These are phyloP conservation scores for Battus philenor DNA, from an alignment of 1,140 invertebrate genomes.

Conservation along the genomic window DNA sequence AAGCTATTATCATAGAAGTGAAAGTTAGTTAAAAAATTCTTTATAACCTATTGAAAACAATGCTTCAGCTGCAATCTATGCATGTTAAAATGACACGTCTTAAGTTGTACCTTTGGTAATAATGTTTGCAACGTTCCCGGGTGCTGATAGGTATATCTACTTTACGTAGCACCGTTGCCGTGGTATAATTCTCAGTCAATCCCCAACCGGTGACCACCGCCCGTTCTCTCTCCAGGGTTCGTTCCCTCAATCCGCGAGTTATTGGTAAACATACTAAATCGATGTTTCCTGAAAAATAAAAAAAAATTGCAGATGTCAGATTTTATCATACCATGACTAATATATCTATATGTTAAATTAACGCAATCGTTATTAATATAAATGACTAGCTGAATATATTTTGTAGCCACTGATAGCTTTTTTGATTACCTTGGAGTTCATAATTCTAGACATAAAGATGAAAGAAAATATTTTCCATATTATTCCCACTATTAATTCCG, in stretches of 20 bases:
- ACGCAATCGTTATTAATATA: not conserved
- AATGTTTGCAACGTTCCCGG: not conserved
- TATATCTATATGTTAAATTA: too few relatives aligned
- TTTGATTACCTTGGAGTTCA: not conserved
- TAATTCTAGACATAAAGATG: not conserved
- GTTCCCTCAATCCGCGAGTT: not conserved
- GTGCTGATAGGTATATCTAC: not conserved
- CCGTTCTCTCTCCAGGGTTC: not conserved
- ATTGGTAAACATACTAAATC: slow-evolving; percentile 9
- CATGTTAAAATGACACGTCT: too few relatives aligned
- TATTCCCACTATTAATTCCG: too few relatives aligned
- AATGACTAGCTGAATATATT: not conserved
- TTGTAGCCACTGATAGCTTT: not conserved
- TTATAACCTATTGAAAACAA: too few relatives aligned
- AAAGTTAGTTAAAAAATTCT: too few relatives aligned
- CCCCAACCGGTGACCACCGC: slow-evolving; percentile 5
- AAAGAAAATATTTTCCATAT: not conserved
- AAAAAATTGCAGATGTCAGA: not conserved
- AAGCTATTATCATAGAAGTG: too few relatives aligned
- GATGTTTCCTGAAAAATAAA: slow-evolving; percentile 9
- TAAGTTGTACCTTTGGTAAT: slow-evolving; percentile 6
- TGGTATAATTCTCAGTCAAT: not conserved
- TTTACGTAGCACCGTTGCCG: not conserved
- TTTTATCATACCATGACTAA: not conserved
- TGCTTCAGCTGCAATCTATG: too few relatives aligned